These are phyloP conservation scores for Sorex fumeus DNA, from an alignment of 2,113 vertebrate genomes.

Conservation along the genomic window DNA sequence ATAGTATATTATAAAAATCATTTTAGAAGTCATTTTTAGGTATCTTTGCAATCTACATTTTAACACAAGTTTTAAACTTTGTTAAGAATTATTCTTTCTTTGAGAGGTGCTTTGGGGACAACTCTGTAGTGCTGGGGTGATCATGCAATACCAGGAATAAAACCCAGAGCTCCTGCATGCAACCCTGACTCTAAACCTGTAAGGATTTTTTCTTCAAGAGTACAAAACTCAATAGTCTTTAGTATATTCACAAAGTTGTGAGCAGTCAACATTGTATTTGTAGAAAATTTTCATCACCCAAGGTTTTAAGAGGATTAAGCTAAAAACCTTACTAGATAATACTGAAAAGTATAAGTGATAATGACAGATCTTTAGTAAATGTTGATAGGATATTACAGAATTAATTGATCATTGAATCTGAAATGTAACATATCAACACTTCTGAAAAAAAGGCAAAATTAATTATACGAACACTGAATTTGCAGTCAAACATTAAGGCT, in stretches of 20 bases:
- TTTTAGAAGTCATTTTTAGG: neutral
- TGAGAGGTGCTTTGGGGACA: too few species aligned
- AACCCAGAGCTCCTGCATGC: too few species aligned
- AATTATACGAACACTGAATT: constrained; percentile 39
- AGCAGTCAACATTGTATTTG: constrained; percentile 55
- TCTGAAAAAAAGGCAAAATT: constrained; percentile 56
- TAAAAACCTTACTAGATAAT: constrained; percentile 46
- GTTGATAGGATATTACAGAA: constrained; percentile 9
- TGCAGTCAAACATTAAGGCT: constrained; percentile 19
- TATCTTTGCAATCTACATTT: constrained; percentile 50
- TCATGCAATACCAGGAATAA: neutral
- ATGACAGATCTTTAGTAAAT: constrained; percentile 39
- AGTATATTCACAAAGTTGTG: constrained; percentile 31
- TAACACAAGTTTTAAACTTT: constrained; percentile 48
- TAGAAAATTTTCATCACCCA: constrained; percentile 60
- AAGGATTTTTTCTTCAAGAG: constrained; percentile 4
- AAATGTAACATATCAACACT: constrained; percentile 45
- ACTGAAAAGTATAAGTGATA: constrained; percentile 25
- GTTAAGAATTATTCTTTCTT: constrained; percentile 3
- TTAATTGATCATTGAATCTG: neutral
- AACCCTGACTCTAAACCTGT: neutral
- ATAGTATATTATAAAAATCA: neutral
- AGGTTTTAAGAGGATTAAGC: constrained; percentile 66
- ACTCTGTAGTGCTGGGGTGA: too few species aligned
- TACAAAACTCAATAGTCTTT: constrained; percentile 19